phyloP scores from a whole-genome alignment of 2,888 invertebrate species.

The Drosophila neonasuta region DNA sequence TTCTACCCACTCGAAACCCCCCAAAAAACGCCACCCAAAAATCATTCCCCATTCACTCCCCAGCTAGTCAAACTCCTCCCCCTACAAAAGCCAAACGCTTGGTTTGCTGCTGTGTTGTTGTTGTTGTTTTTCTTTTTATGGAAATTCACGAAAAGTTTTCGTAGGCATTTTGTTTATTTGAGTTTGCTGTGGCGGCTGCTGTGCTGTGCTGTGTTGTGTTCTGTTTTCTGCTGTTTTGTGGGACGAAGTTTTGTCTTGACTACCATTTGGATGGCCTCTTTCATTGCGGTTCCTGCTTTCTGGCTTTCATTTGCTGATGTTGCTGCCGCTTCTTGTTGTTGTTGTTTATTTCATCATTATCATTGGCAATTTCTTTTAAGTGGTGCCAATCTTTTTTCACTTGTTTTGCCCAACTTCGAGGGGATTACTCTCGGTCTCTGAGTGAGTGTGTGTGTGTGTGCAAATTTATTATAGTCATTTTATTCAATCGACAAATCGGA shows the following conservation, averaged over 20 bases:
- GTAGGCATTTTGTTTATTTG: constrained; percentile 74
- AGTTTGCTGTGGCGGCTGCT: constrained; percentile 35
- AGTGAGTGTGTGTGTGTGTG: constrained; percentile 57
- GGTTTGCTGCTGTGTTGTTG: constrained; percentile 41
- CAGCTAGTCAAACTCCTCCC: constrained; percentile 17
- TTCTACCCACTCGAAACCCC: constrained; percentile 14
- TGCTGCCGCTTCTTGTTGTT: constrained; percentile 24
- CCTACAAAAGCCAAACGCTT: constrained; percentile 44
- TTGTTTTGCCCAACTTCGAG: constrained; percentile 64
- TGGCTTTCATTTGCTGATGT: constrained; percentile 40
- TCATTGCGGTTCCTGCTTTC: constrained; percentile 48
- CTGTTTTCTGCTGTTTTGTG: constrained; percentile 23
- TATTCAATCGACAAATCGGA: constrained; percentile 81
- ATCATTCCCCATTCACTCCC: constrained; percentile 13
- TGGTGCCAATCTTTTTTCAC: constrained; percentile 80
- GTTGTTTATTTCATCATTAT: constrained; percentile 78
- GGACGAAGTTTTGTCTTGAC: constrained; percentile 59
- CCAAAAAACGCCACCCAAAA: constrained; percentile 12
- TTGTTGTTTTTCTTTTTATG: constrained; percentile 55
- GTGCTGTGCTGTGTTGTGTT: neutral
- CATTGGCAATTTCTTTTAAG: constrained; percentile 78
- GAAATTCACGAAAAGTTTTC: constrained; percentile 70
- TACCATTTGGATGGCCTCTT: constrained; percentile 48
- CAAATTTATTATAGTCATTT: constrained; percentile 79
- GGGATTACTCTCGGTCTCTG: constrained; percentile 63